A percentile compares a stretch with the other conserved stretches of the same genome.
phyloP scores from a whole-genome alignment of 1,140 invertebrate species.

The Pseudomyrmex concolor region DNA sequence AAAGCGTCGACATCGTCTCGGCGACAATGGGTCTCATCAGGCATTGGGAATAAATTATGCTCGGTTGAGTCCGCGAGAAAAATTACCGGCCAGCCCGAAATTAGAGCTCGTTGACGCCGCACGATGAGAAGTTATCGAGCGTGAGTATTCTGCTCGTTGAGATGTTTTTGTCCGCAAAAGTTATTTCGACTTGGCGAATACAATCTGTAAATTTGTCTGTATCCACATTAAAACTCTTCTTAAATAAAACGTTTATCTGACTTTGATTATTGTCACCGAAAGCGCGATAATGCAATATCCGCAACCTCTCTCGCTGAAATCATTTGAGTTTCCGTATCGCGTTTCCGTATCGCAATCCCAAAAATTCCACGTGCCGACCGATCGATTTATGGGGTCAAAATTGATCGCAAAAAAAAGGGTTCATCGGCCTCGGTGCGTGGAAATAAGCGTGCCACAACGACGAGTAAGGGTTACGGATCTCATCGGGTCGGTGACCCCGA shows the following conservation, averaged over 20 bases:
- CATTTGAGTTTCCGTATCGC: background rate
- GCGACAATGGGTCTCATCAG: slow-evolving; percentile 82
- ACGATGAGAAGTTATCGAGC: slow-evolving; percentile 33
- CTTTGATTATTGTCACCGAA: background rate
- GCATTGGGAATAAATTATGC: slow-evolving; percentile 83
- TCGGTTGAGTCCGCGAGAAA: slow-evolving; percentile 72
- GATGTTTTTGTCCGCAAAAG: slow-evolving; percentile 37
- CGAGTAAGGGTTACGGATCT: slow-evolving; percentile 78
- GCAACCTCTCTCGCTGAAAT: background rate
- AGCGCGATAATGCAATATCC: slow-evolving; percentile 2
- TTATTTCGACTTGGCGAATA: background rate
- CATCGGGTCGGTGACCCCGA: slow-evolving; percentile 77
- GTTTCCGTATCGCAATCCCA: slow-evolving; percentile 19
- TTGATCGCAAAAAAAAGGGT: slow-evolving; percentile 61
- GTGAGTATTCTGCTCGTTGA: slow-evolving; percentile 42
- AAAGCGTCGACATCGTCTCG: slow-evolving; percentile 63
- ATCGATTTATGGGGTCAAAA: slow-evolving; percentile 15
- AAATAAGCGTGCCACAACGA: slow-evolving; percentile 72
- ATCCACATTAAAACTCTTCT: slow-evolving; percentile 12
- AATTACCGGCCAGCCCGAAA: slow-evolving; percentile 73
- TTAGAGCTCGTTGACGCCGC: slow-evolving; percentile 43
- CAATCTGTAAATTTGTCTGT: background rate
- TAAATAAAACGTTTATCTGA: background rate
- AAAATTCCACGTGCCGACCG: slow-evolving; percentile 33
- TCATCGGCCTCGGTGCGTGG: slow-evolving; percentile 56